Conservation (phyloP, 2,113 vertebrate genomes). For the Colius striatus region DNA sequence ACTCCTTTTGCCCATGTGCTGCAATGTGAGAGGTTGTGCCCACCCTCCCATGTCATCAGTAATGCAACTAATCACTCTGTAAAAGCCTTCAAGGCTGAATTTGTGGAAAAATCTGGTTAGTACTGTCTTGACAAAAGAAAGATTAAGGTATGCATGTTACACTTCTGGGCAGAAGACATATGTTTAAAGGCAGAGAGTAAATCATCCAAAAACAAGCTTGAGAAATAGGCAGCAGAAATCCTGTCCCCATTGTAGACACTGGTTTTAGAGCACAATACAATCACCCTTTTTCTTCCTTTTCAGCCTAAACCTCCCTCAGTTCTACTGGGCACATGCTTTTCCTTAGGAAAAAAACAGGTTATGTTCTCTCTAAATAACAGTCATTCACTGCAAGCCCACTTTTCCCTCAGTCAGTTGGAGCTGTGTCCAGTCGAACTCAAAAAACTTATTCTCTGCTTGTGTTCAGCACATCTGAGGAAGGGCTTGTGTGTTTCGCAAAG, state of each 20-base stretch:
- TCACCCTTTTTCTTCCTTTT: neutral
- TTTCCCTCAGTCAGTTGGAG: neutral
- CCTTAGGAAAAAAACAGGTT: neutral
- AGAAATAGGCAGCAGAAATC: neutral
- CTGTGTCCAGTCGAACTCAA: neutral
- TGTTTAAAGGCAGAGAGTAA: neutral
- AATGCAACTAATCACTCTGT: neutral
- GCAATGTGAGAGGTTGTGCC: neutral
- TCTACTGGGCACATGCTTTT: neutral
- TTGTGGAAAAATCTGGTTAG: neutral
- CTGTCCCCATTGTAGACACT: neutral
- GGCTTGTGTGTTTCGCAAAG: neutral
- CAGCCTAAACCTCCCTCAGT: neutral
- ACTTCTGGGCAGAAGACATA: neutral
- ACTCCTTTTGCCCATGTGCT: neutral
- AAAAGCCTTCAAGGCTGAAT: neutral
- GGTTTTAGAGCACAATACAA: neutral
- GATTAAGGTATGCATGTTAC: neutral
- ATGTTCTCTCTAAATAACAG: neutral
- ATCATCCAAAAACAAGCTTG: neutral
- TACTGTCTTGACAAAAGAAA: neutral
- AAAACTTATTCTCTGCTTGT: rapidly evolving
- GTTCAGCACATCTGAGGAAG: neutral
- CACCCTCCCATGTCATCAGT: neutral
- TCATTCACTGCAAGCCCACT: neutral